Conservation (phyloP, 2,888 invertebrate species). For the Brenthis daphne region DNA sequence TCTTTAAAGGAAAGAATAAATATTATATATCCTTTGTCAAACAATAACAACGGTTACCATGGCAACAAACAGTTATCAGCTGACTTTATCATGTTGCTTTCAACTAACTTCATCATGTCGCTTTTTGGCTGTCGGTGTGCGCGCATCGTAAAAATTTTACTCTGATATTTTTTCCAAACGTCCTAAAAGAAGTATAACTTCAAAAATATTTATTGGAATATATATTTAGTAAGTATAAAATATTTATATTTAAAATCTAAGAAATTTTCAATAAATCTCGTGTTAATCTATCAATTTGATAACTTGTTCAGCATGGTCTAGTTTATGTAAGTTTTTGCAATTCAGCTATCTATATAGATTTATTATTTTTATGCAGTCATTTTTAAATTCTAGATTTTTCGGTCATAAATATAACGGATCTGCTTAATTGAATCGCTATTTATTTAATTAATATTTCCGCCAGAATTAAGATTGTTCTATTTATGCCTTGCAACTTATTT, state of each 20-base stretch:
- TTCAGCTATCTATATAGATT: conserved; percentile 17
- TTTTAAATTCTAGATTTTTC: conserved; percentile 21
- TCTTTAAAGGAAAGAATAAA: too few relatives aligned
- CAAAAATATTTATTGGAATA: too few relatives aligned
- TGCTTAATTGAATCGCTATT: conserved; percentile 15
- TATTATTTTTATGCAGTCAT: conserved; percentile 15
- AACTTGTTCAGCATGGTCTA: conserved; percentile 16
- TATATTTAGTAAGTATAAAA: too few relatives aligned
- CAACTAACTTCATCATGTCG: too few relatives aligned
- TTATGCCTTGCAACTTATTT: neutral
- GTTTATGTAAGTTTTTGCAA: conserved; percentile 20
- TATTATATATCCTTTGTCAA: too few relatives aligned
- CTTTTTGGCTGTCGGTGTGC: too few relatives aligned
- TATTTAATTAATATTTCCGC: conserved; percentile 12
- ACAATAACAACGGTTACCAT: too few relatives aligned
- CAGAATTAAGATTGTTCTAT: neutral
- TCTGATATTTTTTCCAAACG: too few relatives aligned
- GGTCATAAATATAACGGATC: conserved; percentile 18
- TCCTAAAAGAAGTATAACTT: too few relatives aligned
- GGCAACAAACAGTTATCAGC: too few relatives aligned
- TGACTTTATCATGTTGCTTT: too few relatives aligned
- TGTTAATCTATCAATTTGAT: conserved; percentile 21
- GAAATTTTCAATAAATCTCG: conserved; percentile 2
- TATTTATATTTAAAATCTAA: neutral
- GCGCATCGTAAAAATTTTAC: too few relatives aligned